A percentile compares a stretch with the other conserved stretches of the same genome.
Conservation (phyloP, 2,888 invertebrate genomes). For the Tyria jacobaeae region DNA sequence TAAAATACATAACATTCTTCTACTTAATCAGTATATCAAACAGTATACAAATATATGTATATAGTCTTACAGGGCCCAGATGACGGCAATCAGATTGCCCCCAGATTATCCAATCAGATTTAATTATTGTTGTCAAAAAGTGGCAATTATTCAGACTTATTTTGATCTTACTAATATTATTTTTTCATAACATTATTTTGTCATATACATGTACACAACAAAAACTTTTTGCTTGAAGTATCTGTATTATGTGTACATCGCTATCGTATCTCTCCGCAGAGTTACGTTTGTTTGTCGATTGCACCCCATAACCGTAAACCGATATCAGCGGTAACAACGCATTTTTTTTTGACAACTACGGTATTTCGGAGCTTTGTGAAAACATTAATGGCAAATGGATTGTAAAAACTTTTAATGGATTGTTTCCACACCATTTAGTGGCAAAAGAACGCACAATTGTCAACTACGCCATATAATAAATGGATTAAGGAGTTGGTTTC, state of each 20-base stretch:
- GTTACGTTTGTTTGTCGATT: constrained; percentile 17
- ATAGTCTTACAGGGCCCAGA: too few relatives aligned
- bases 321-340: constrained; percentile 39
- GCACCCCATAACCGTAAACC: constrained; percentile 31
- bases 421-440: constrained; percentile 3
- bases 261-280: constrained; percentile 14
- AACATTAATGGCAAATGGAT: not conserved
- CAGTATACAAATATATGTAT: too few relatives aligned
- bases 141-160: too few relatives aligned
- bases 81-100: too few relatives aligned
- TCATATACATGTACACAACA: not conserved
- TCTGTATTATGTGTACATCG: not conserved
- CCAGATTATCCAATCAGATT: too few relatives aligned
- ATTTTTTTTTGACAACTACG: constrained; percentile 38
- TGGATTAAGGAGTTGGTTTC: not conserved
- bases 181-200: too few relatives aligned
- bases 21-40: too few relatives aligned
- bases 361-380: constrained; percentile 35
- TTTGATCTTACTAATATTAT: too few relatives aligned
- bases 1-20: too few relatives aligned
- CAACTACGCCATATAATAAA: not conserved
- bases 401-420: not conserved
- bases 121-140: too few relatives aligned
- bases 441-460: not conserved
- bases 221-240: too few relatives aligned